phyloP scores from a whole-genome alignment of 2,113 vertebrate genomes.

The Gasterosteus aculeatus region DNA sequence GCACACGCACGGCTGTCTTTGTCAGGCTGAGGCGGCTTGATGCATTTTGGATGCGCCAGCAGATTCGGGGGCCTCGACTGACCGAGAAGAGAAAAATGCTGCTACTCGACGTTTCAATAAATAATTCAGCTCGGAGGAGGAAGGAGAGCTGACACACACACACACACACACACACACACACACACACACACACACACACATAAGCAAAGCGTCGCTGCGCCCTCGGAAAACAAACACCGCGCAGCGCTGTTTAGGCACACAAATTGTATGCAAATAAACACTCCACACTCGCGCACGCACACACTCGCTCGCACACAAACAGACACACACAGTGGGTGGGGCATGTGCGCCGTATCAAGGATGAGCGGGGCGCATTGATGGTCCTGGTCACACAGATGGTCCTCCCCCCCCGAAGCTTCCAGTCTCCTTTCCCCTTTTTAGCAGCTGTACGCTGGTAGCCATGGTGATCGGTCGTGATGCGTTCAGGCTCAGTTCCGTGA shows the following conservation, averaged over 20 bases:
- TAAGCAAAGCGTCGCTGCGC: slow-evolving; percentile 14
- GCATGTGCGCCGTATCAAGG: neutral
- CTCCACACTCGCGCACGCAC: neutral
- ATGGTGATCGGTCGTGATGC: no score
- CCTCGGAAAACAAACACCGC: slow-evolving; percentile 30
- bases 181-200: neutral
- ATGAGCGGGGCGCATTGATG: no score
- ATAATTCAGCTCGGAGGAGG: slow-evolving; percentile 56
- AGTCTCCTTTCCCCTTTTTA: no score
- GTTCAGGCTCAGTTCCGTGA: slow-evolving; percentile 39
- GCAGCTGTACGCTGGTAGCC: no score
- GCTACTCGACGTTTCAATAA: slow-evolving; percentile 37
- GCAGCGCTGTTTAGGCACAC: slow-evolving; percentile 16
- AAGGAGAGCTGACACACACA: slow-evolving; percentile 13
- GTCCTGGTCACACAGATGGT: no score
- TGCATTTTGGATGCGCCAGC: slow-evolving; percentile 25
- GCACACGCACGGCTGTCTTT: neutral
- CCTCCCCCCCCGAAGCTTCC: no score
- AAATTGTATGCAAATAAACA: slow-evolving; percentile 44
- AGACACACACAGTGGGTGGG: neutral
- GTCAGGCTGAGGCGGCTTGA: neutral
- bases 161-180: slow-evolving; percentile 7
- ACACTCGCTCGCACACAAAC: neutral
- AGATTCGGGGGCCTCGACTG: slow-evolving; percentile 26
- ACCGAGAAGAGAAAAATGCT: slow-evolving; percentile 12